Conservation (phyloP, 2,113 vertebrate genomes). For the Tragelaphus scriptus region DNA sequence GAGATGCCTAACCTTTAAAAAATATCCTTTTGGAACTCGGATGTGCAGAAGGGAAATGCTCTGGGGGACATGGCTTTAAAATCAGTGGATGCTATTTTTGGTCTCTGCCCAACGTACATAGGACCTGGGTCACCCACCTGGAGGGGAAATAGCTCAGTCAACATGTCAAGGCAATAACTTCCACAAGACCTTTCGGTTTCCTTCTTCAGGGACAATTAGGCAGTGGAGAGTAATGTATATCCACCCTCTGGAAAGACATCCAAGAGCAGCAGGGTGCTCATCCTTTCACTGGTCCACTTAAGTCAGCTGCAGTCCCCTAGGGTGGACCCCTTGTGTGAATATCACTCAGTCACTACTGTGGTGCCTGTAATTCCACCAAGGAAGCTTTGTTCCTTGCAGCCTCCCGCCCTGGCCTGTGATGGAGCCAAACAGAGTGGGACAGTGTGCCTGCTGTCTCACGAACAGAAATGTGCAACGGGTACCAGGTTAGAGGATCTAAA, state of each 20-base stretch:
- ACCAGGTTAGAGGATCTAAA: background rate
- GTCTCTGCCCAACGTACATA: conserved; percentile 20
- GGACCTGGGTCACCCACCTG: conserved; percentile 58
- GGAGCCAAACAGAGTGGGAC: too few species aligned
- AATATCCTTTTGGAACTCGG: background rate
- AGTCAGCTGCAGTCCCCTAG: background rate
- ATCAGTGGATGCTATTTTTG: conserved; percentile 48
- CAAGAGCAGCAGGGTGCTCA: background rate
- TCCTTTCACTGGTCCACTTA: background rate
- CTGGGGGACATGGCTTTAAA: background rate
- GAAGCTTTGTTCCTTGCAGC: background rate
- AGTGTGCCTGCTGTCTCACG: background rate
- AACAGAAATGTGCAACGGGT: background rate
- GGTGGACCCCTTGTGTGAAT: background rate
- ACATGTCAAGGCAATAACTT: conserved; percentile 71
- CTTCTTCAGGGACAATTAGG: conserved; percentile 23
- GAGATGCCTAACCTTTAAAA: conserved; percentile 57
- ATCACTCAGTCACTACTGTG: background rate
- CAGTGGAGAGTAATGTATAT: conserved; percentile 5
- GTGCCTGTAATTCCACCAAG: background rate
- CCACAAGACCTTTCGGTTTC: conserved; percentile 53
- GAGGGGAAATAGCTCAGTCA: conserved; percentile 60
- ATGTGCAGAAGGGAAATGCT: conserved; percentile 3
- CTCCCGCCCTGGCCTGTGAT: accelerated
- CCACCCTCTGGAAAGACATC: background rate